phyloP scores from a whole-genome alignment of 2,113 vertebrate species.

The Macroglossus sobrinus region DNA sequence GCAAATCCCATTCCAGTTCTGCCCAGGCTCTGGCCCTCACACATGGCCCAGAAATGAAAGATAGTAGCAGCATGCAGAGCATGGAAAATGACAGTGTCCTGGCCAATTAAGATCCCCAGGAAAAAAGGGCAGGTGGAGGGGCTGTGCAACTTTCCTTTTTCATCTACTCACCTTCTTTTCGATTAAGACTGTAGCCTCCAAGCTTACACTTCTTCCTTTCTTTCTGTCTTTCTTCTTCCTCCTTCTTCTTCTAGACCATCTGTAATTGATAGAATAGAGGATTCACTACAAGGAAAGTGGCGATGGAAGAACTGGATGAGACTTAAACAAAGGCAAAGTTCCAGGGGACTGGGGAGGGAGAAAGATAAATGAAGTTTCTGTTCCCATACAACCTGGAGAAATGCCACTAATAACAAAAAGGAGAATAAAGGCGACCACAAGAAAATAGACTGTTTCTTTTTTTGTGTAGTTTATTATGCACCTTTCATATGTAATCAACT shows the following conservation, averaged over 20 bases:
- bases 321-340: not conserved
- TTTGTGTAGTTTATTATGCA: not conserved
- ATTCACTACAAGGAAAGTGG: not conserved
- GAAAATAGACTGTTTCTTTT: not conserved
- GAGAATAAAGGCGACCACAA: not conserved
- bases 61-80: too few species aligned
- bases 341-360: not conserved
- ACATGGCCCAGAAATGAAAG: not conserved
- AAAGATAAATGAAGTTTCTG: not conserved
- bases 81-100: not conserved
- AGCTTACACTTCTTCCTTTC: not conserved
- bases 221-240: too few species aligned
- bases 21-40: too few species aligned
- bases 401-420: not conserved
- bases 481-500: not conserved
- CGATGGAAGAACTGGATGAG: not conserved
- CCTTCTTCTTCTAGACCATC: not conserved
- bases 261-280: not conserved
- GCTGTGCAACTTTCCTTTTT: not conserved
- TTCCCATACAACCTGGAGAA: not conserved
- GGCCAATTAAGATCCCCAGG: not conserved
- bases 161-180: not conserved
- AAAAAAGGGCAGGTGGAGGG: accelerated
- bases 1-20: not conserved
- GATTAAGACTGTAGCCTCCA: not conserved